These are phyloP conservation scores for Oxyteleia sp. DNA, from an alignment of 2,888 invertebrate genomes.

Conservation along the genomic window DNA sequence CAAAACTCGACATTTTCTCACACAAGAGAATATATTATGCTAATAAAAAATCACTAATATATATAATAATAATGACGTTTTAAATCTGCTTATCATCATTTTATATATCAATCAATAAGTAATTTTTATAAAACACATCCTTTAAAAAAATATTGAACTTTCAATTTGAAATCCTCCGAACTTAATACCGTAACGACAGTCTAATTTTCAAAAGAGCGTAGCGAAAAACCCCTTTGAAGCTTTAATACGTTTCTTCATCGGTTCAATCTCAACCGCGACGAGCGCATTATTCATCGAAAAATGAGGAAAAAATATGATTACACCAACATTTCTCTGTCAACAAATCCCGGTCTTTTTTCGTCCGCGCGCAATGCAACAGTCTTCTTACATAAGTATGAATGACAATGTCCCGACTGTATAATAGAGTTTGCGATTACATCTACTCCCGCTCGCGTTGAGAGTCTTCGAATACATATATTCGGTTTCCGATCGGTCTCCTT, in stretches of 20 bases:
- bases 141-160: too few relatives aligned
- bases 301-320: neutral
- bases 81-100: too few relatives aligned
- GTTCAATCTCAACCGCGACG: neutral
- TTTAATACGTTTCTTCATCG: neutral
- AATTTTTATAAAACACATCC: too few relatives aligned
- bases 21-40: too few relatives aligned
- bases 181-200: too few relatives aligned
- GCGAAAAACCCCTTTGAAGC: too few relatives aligned
- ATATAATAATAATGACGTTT: too few relatives aligned
- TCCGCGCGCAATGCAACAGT: slow-evolving; percentile 23
- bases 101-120: too few relatives aligned
- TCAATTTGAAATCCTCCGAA: too few relatives aligned
- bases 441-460: slow-evolving; percentile 26
- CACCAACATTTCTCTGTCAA: slow-evolving; percentile 13
- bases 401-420: slow-evolving; percentile 63
- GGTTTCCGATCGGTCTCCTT: slow-evolving; percentile 68
- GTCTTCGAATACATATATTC: slow-evolving; percentile 65
- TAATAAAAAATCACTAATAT: too few relatives aligned
- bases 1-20: too few relatives aligned
- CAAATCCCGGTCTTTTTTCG: slow-evolving; percentile 18
- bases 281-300: neutral
- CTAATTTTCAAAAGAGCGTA: too few relatives aligned
- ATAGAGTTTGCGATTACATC: slow-evolving; percentile 63
- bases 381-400: slow-evolving; percentile 60